Evolutionary conservation across 1,140 invertebrate species (phyloP).

Genomic region (Trinorchestia longiramus): DNA sequence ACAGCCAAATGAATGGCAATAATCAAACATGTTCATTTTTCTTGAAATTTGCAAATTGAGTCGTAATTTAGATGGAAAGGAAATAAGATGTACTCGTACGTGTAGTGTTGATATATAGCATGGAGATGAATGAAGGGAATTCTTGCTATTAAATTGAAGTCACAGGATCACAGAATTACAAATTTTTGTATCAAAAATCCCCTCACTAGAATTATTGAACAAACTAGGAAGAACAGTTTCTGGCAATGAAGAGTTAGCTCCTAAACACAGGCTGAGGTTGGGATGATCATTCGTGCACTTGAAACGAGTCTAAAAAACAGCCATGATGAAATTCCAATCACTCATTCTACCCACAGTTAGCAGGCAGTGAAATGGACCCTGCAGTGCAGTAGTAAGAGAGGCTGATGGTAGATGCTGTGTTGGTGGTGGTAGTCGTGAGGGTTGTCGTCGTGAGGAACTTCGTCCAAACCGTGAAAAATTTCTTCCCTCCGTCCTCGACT

Average conservation of each 20-base stretch:
- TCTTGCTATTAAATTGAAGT: background rate
- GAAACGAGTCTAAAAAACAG: background rate
- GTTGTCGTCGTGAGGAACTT: conserved; percentile 40
- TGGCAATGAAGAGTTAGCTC: background rate
- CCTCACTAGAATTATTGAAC: background rate
- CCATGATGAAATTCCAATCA: background rate
- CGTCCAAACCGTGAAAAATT: conserved; percentile 43
- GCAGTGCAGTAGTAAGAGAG: conserved; percentile 39
- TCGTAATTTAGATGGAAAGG: background rate
- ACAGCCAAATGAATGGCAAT: too few species aligned
- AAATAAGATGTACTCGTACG: background rate
- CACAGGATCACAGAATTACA: background rate
- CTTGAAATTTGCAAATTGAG: background rate
- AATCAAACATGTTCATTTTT: too few species aligned
- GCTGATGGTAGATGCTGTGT: conserved; percentile 22
- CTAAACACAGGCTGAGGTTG: background rate
- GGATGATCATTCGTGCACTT: background rate
- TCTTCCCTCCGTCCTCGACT: background rate
- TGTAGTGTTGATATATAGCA: background rate
- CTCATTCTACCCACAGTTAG: background rate
- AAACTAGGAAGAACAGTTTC: background rate
- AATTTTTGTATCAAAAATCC: background rate
- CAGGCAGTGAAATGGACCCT: conserved; percentile 1
- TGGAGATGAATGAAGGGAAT: background rate
- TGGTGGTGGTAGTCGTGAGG: conserved; percentile 21